Percentiles rank a stretch among this genome's conserved stretches.
Conservation (phyloP, 2,113 vertebrate species). For the Irena cyanogastra region DNA sequence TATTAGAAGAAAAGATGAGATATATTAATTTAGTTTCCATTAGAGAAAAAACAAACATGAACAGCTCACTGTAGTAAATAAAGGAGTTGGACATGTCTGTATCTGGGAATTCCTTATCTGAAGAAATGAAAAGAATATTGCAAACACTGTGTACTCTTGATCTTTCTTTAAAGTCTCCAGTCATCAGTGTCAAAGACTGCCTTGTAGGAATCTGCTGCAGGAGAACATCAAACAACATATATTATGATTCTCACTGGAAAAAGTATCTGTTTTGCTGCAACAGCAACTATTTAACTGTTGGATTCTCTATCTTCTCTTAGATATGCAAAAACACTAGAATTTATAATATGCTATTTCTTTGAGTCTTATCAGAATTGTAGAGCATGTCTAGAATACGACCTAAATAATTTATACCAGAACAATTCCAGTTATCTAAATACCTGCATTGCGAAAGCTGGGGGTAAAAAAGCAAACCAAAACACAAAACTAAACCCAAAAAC, state of each 20-base stretch:
- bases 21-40: constrained; percentile 10
- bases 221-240: background rate
- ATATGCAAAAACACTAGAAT: background rate
- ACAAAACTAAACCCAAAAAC: background rate
- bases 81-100: background rate
- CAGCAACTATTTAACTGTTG: background rate
- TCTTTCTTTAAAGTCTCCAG: background rate
- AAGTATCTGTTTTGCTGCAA: background rate
- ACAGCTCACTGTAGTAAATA: background rate
- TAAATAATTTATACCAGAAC: background rate
- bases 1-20: background rate
- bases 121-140: background rate
- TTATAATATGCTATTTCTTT: background rate
- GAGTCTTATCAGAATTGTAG: background rate
- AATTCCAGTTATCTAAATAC: background rate
- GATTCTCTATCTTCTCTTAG: background rate
- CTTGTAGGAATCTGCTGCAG: background rate
- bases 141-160: background rate
- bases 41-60: background rate
- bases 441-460: background rate
- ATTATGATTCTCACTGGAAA: background rate
- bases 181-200: background rate
- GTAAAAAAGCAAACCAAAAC: background rate
- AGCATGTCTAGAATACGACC: background rate
- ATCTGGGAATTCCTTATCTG: background rate